Percentiles rank a stretch among this genome's conserved stretches.
Evolutionary conservation across 35 echinoderm and acorn worm species (phyloP).

Genomic region (Chiridota heheva): DNA sequence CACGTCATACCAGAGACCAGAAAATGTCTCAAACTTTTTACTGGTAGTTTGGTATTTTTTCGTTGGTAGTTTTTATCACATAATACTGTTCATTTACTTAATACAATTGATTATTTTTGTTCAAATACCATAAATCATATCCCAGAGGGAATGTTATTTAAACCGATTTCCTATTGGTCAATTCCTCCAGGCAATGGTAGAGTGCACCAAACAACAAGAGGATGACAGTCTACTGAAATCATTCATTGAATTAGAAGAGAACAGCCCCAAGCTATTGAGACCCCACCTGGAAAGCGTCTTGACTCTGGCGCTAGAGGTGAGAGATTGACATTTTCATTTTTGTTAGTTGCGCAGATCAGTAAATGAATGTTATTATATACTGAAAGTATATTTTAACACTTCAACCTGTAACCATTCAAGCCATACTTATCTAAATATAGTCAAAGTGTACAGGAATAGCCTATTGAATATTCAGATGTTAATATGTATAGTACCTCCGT

Average conservation of each 20-base stretch:
- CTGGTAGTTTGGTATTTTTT: too few species aligned
- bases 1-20: too few species aligned
- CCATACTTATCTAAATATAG: background rate
- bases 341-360: background rate
- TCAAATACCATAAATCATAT: background rate
- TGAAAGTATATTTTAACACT: background rate
- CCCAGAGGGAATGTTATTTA: background rate
- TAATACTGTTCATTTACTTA: background rate
- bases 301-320: slow-evolving; percentile 59
- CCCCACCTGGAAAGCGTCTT: slow-evolving; percentile 71
- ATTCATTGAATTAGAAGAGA: slow-evolving; percentile 92
- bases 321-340: background rate
- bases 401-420: background rate
- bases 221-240: slow-evolving; percentile 89
- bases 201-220: slow-evolving; percentile 71
- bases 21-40: too few species aligned
- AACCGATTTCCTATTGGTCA: background rate
- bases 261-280: slow-evolving; percentile 74
- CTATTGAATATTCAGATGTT: too few species aligned
- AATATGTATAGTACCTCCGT: too few species aligned
- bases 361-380: too few species aligned
- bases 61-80: background rate
- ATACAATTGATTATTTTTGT: background rate
- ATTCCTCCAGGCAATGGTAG: slow-evolving; percentile 75
- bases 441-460: too few species aligned